Evolutionary conservation across 2,888 invertebrate species (phyloP).

Genomic region (Pycnomerus fuliginosus): DNA sequence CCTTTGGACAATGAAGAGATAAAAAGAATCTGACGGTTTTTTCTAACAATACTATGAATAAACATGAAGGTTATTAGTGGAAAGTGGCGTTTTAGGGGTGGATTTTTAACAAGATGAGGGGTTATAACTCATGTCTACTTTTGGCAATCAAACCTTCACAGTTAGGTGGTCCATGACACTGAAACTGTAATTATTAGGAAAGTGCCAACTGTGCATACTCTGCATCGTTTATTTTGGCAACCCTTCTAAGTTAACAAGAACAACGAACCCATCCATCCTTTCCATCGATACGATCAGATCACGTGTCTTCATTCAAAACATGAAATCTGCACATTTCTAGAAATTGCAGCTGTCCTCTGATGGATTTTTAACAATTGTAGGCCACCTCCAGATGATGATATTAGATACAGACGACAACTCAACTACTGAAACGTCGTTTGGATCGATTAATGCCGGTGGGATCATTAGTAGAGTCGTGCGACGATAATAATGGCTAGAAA

Average conservation of each 20-base stretch:
- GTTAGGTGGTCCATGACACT: too few species aligned
- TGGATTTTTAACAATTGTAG: constrained; percentile 20
- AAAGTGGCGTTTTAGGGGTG: too few species aligned
- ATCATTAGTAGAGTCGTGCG: too few species aligned
- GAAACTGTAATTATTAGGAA: too few species aligned
- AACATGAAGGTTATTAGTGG: constrained; percentile 37
- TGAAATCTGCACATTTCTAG: constrained; percentile 3
- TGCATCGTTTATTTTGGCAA: too few species aligned
- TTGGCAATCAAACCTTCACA: too few species aligned
- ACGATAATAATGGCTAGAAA: too few species aligned
- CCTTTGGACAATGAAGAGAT: constrained; percentile 38
- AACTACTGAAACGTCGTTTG: constrained; percentile 1
- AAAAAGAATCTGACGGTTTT: constrained; percentile 33
- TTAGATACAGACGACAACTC: constrained; percentile 5
- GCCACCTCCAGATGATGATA: background rate
- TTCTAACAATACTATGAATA: constrained; percentile 37
- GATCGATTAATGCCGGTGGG: too few species aligned
- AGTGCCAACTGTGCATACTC: too few species aligned
- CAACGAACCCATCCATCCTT: constrained; percentile 26
- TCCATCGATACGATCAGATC: constrained; percentile 15
- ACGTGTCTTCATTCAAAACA: constrained; percentile 8
- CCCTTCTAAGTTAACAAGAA: constrained; percentile 40
- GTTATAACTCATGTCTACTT: too few species aligned
- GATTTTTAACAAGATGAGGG: too few species aligned
- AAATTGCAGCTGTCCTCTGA: constrained; percentile 12